Conservation (phyloP, 2,888 invertebrate species). For the Coelopa pilipes region DNA sequence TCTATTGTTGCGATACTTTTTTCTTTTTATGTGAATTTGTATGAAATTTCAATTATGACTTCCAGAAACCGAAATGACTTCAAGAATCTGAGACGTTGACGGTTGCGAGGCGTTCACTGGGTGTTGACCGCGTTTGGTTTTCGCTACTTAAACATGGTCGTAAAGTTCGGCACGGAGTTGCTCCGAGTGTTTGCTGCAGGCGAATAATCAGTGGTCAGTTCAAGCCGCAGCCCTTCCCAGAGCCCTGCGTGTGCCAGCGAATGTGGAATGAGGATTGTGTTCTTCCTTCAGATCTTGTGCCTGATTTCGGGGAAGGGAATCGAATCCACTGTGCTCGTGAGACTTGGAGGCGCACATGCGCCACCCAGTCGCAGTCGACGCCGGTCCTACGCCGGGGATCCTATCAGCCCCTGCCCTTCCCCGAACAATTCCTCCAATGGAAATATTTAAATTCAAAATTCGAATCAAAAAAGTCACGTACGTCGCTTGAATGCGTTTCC, state of each 20-base stretch:
- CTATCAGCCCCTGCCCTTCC: not conserved
- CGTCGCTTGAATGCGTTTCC: not conserved
- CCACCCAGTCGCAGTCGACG: not conserved
- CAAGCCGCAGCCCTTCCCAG: not conserved
- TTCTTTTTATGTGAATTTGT: not conserved
- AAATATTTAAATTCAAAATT: not conserved
- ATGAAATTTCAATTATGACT: not conserved
- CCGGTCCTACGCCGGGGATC: not conserved
- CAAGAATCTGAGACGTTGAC: no score
- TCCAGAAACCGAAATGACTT: no score
- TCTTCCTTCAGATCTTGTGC: not conserved
- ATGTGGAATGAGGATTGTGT: not conserved
- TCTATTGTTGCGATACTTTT: not conserved
- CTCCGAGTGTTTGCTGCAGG: constrained; percentile 6
- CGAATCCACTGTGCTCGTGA: constrained; percentile 15
- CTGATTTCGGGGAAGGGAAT: constrained; percentile 9
- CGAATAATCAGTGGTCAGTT: not conserved
- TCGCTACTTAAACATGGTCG: not conserved
- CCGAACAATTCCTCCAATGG: not conserved
- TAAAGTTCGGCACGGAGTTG: not conserved
- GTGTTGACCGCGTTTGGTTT: not conserved
- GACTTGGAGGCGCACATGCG: constrained; percentile 40
- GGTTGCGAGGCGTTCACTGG: not conserved
- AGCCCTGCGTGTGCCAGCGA: not conserved
- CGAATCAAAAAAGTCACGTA: not conserved